Evolutionary conservation across 2,113 vertebrate species (phyloP).

Genomic region (Sorex fumeus): DNA sequence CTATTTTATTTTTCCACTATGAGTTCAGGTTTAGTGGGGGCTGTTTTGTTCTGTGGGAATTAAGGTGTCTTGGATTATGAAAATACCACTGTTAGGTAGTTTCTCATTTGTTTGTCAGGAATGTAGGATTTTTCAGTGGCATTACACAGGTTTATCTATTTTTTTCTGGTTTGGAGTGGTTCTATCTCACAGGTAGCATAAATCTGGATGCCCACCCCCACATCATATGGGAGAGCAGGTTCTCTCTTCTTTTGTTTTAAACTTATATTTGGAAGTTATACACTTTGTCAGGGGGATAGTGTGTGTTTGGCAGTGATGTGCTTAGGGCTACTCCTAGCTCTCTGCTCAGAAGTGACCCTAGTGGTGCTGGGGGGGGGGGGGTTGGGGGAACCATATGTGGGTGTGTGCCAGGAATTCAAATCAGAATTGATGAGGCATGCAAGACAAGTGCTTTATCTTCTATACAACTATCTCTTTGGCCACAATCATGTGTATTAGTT

Average conservation of each 20-base stretch:
- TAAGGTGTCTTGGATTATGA: constrained; percentile 47
- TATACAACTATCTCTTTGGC: too few relatives aligned
- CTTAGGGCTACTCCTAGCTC: too few relatives aligned
- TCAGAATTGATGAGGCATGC: too few relatives aligned
- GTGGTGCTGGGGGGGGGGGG: too few relatives aligned
- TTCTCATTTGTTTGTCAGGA: constrained; percentile 35
- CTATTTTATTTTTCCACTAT: constrained; percentile 28
- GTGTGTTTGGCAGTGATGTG: too few relatives aligned
- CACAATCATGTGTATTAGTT: too few relatives aligned
- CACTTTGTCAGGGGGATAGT: background rate
- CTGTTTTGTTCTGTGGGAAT: background rate
- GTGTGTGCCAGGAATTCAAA: too few relatives aligned
- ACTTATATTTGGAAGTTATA: background rate
- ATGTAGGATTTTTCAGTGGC: background rate
- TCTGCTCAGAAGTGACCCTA: too few relatives aligned
- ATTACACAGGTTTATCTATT: background rate
- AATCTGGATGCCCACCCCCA: background rate
- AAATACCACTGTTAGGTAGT: constrained; percentile 9
- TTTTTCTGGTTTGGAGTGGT: background rate
- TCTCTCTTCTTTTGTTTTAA: background rate
- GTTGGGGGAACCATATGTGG: too few relatives aligned
- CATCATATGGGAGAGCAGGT: background rate
- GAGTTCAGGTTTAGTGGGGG: constrained; percentile 51
- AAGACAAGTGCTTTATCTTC: too few relatives aligned
- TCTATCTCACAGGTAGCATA: background rate